These are phyloP conservation scores for Diabrotica undecimpunctata DNA, from an alignment of 1,140 invertebrate species.

Conservation along the genomic window DNA sequence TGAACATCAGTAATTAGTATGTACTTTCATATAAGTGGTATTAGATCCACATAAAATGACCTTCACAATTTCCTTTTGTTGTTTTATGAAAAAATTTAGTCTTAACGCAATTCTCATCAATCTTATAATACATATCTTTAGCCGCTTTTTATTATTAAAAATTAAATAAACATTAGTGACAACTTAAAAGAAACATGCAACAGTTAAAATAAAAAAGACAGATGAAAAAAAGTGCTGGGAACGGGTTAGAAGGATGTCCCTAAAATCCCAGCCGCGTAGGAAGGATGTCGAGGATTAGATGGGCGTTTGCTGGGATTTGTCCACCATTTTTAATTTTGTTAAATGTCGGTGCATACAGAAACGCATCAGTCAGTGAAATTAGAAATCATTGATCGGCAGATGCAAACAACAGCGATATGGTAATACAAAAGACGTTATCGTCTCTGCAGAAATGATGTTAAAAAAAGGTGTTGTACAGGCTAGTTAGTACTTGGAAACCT, in stretches of 20 bases:
- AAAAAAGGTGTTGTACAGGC: too few relatives aligned
- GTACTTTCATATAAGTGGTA: too few relatives aligned
- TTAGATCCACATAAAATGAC: too few relatives aligned
- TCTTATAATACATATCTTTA: background rate
- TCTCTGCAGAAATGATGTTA: too few relatives aligned
- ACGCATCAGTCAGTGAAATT: constrained; percentile 27
- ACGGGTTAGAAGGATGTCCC: constrained; percentile 35
- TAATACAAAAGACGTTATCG: too few relatives aligned
- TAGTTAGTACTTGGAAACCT: too few relatives aligned
- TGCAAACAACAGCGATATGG: too few relatives aligned
- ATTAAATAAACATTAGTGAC: constrained; percentile 27
- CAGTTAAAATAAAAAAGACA: constrained; percentile 30
- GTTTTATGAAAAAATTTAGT: too few relatives aligned
- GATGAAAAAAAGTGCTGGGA: constrained; percentile 37
- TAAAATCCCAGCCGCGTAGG: constrained; percentile 32
- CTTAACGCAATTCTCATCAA: too few relatives aligned
- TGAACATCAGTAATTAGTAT: too few relatives aligned
- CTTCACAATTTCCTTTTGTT: too few relatives aligned
- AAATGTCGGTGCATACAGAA: constrained; percentile 30
- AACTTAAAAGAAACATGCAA: constrained; percentile 34
- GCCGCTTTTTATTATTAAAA: background rate
- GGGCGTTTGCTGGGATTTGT: constrained; percentile 28
- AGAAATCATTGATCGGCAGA: constrained; percentile 3
- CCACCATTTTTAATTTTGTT: constrained; percentile 25
- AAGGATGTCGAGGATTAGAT: constrained; percentile 22